phyloP scores from a whole-genome alignment of 1,140 invertebrate genomes.

The Dendrolimus punctatus region DNA sequence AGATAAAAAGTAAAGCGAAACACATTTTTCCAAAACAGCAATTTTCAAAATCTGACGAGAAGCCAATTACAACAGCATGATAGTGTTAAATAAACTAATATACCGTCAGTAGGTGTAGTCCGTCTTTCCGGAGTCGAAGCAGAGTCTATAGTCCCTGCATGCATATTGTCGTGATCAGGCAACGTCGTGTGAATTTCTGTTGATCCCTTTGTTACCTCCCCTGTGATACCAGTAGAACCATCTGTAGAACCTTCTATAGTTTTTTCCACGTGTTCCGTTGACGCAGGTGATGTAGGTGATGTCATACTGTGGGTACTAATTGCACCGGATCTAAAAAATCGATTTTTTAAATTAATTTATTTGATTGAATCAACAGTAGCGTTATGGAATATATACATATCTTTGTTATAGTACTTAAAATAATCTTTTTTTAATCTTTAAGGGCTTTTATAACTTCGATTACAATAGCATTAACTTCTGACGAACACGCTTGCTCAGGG shows the following conservation, averaged over 20 bases:
- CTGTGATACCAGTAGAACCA: slow-evolving; percentile 20
- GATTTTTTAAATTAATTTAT: neutral
- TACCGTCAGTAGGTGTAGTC: slow-evolving; percentile 52
- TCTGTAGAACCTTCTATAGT: slow-evolving; percentile 31
- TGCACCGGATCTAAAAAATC: slow-evolving; percentile 38
- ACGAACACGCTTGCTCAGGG: no score
- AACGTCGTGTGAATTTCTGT: slow-evolving; percentile 26
- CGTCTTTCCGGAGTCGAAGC: slow-evolving; percentile 30
- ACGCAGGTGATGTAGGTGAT: slow-evolving; percentile 35
- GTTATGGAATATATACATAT: no score
- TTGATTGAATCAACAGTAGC: no score
- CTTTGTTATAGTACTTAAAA: no score
- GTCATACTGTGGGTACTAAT: slow-evolving; percentile 57
- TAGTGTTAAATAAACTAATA: neutral
- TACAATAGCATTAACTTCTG: no score
- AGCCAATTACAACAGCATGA: no score
- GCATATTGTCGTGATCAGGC: slow-evolving; percentile 55
- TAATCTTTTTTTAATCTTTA: no score
- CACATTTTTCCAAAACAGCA: no score
- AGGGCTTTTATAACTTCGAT: no score
- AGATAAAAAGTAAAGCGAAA: no score
- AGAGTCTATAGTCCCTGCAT: slow-evolving; percentile 39
- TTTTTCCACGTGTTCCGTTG: slow-evolving; percentile 38
- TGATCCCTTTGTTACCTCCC: slow-evolving; percentile 13
- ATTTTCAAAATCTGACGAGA: no score